A percentile compares a stretch with the other conserved stretches of the same genome.
Evolutionary conservation across 2,888 invertebrate genomes (phyloP).

Genomic region (Thymelicus lineola): DNA sequence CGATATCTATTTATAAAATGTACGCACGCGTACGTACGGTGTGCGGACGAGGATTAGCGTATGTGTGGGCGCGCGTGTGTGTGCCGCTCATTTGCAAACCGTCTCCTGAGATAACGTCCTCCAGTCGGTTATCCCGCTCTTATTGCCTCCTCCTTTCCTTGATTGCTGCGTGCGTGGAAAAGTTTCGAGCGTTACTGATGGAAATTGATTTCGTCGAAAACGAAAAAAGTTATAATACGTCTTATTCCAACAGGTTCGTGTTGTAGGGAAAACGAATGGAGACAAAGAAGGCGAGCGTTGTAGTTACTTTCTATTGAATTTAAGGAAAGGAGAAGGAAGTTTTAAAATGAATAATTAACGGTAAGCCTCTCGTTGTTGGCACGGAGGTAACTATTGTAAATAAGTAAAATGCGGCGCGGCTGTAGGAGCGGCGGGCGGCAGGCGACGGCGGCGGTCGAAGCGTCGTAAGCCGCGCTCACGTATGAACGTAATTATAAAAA

Average conservation of each 20-base stretch:
- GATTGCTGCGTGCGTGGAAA: slow-evolving; percentile 81
- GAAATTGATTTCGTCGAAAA: slow-evolving; percentile 77
- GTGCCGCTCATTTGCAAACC: slow-evolving; percentile 84
- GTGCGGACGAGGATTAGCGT: slow-evolving; percentile 75
- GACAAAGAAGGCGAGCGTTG: slow-evolving; percentile 1
- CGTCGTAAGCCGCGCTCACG: slow-evolving; percentile 84
- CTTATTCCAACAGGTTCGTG: slow-evolving; percentile 55
- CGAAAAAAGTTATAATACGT: slow-evolving; percentile 69
- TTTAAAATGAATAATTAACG: slow-evolving; percentile 62
- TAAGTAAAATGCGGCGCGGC: slow-evolving; percentile 62
- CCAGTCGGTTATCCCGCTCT: slow-evolving; percentile 82
- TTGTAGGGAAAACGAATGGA: slow-evolving; percentile 43
- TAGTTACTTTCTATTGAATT: slow-evolving; percentile 45
- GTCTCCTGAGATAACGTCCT: slow-evolving; percentile 84
- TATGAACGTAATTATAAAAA: slow-evolving; percentile 86
- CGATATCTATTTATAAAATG: slow-evolving; percentile 85
- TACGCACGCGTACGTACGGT: slow-evolving; percentile 74
- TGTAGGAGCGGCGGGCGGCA: slow-evolving; percentile 45
- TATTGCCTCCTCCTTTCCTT: slow-evolving; percentile 82
- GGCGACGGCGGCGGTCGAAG: slow-evolving; percentile 47
- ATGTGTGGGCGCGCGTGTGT: slow-evolving; percentile 66
- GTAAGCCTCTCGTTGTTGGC: slow-evolving; percentile 18
- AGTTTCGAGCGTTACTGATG: slow-evolving; percentile 74
- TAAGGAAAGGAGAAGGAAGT: slow-evolving; percentile 40
- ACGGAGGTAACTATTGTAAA: slow-evolving; percentile 67